Percentiles rank a stretch among this genome's conserved stretches.
phyloP scores from a whole-genome alignment of 1,140 invertebrate genomes.

The Oscheius sp. region DNA sequence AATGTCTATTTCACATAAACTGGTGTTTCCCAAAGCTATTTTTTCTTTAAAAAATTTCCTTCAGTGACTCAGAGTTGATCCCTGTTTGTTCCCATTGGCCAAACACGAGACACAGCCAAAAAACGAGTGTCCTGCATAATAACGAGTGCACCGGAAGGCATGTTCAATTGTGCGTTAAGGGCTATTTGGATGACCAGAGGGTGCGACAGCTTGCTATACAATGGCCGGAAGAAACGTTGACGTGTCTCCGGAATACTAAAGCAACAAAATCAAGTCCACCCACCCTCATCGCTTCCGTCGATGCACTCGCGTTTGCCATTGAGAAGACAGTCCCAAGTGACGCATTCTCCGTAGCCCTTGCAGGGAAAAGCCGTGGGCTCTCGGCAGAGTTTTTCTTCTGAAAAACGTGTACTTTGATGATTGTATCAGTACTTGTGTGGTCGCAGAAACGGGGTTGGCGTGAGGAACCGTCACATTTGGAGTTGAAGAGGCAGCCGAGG shows the following conservation, averaged over 20 bases:
- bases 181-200: background rate
- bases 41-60: background rate
- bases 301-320: constrained; percentile 41
- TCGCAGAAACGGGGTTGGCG: constrained; percentile 29
- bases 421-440: background rate
- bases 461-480: constrained; percentile 31
- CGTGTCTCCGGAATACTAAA: background rate
- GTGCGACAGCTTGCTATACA: background rate
- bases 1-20: too few species aligned
- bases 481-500: constrained; percentile 33
- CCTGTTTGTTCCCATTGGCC: too few species aligned
- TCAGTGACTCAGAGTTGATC: too few species aligned
- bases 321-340: constrained; percentile 34
- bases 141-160: constrained; percentile 4
- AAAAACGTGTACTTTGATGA: background rate
- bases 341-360: constrained; percentile 44
- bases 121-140: background rate
- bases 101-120: too few species aligned
- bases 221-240: background rate
- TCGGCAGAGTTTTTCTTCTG: constrained; percentile 39
- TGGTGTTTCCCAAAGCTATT: too few species aligned
- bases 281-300: constrained; percentile 41
- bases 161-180: constrained; percentile 13
- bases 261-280: background rate
- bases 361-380: constrained; percentile 29